A percentile compares a stretch with the other conserved stretches of the same genome.
phyloP scores from a whole-genome alignment of 2,113 vertebrate genomes.

The Ictidomys tridecemlineatus region DNA sequence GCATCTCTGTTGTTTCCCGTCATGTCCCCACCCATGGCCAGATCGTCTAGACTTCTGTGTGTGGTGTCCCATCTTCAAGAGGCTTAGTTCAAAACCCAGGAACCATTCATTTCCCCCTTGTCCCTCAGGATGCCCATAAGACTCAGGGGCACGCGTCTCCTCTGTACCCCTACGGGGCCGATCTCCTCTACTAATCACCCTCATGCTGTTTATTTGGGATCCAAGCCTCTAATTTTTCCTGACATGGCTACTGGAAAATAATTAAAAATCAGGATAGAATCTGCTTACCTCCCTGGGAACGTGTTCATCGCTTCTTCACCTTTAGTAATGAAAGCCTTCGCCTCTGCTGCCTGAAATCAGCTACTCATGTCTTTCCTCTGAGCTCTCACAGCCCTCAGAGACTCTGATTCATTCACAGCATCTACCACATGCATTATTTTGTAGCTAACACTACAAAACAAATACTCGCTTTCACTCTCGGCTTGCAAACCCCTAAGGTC shows the following conservation, averaged over 20 bases:
- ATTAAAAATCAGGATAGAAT: neutral
- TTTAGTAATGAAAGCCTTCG: constrained; percentile 16
- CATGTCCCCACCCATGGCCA: neutral
- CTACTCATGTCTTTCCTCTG: neutral
- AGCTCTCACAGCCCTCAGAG: neutral
- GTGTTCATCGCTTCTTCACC: neutral
- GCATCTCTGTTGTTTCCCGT: neutral
- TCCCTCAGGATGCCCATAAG: neutral
- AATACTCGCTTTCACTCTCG: neutral
- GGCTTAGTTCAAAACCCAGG: neutral
- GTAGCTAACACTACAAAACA: neutral
- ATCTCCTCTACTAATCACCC: neutral
- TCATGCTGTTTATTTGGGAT: neutral
- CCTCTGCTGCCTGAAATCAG: neutral
- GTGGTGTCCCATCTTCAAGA: neutral
- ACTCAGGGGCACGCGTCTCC: neutral
- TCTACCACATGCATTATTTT: neutral
- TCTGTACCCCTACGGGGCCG: neutral
- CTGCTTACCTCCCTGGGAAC: neutral
- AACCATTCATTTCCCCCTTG: neutral
- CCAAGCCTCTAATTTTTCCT: neutral
- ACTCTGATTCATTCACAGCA: neutral
- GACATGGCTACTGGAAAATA: neutral
- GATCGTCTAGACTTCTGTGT: neutral
- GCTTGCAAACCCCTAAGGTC: neutral